phyloP scores from a whole-genome alignment of 2,888 invertebrate species.

The Hedychridium roseum region DNA sequence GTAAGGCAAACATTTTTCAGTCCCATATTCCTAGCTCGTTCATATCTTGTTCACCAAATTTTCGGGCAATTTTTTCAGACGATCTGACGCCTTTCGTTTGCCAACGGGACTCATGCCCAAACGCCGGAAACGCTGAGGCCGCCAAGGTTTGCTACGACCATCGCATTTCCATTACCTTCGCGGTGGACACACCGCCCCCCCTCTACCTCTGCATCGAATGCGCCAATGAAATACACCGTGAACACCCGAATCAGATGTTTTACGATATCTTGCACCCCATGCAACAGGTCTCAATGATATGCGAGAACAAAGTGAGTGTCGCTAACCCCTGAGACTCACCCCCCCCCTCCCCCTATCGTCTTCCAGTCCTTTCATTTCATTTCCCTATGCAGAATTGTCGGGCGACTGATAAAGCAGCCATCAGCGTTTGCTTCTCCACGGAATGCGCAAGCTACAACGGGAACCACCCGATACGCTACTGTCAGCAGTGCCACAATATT shows the following conservation, averaged over 20 bases:
- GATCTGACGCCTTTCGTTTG: conserved; percentile 84
- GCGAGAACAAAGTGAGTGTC: conserved; percentile 87
- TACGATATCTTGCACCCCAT: conserved; percentile 91
- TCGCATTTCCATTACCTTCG: conserved; percentile 86
- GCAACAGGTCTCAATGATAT: conserved; percentile 93
- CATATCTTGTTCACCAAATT: no score
- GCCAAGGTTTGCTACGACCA: conserved; percentile 96
- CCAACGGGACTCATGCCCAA: conserved; percentile 91
- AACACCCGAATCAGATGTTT: conserved; percentile 85
- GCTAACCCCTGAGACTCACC: background rate
- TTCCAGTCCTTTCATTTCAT: background rate
- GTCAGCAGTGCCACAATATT: conserved; percentile 87
- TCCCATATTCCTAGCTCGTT: background rate
- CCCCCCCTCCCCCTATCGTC: background rate
- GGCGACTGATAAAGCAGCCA: conserved; percentile 88
- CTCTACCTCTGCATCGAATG: conserved; percentile 96
- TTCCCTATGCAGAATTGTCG: conserved; percentile 81
- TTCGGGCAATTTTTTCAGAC: conserved; percentile 67
- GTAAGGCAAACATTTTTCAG: conserved; percentile 63
- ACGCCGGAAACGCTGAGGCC: conserved; percentile 84
- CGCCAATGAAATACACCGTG: conserved; percentile 89
- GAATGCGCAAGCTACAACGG: conserved; percentile 97
- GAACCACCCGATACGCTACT: conserved; percentile 94
- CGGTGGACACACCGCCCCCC: conserved; percentile 90
- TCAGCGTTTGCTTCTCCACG: conserved; percentile 94